Evolutionary conservation across 2,797 vertebrate species (phyloP).

Genomic region (Pseudochirops corinnae): DNA sequence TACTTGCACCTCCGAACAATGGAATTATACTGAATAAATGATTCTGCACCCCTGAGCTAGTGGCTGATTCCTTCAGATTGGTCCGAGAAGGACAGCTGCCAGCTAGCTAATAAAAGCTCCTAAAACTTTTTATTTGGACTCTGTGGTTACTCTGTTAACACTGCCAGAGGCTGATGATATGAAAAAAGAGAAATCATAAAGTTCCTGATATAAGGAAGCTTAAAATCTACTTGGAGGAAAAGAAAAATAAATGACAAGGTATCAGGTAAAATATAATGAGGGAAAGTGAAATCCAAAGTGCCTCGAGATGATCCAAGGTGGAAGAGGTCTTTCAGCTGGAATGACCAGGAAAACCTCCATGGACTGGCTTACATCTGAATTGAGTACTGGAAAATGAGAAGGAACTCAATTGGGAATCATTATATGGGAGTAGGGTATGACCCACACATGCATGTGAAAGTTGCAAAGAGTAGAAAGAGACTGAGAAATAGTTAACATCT

Average conservation of each 20-base stretch:
- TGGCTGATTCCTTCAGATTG: too few relatives aligned
- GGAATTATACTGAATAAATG: too few relatives aligned
- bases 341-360: not conserved
- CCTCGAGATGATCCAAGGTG: not conserved
- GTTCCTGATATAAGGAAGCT: not conserved
- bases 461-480: not conserved
- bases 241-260: not conserved
- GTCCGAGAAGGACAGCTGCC: too few relatives aligned
- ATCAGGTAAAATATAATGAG: not conserved
- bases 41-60: too few relatives aligned
- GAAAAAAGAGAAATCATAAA: not conserved
- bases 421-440: not conserved
- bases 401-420: not conserved
- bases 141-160: too few relatives aligned
- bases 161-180: not conserved
- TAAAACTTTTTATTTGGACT: too few relatives aligned
- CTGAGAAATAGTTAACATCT: not conserved
- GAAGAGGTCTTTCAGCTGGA: not conserved
- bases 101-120: too few relatives aligned
- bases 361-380: not conserved
- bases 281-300: not conserved
- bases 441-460: not conserved
- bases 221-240: not conserved
- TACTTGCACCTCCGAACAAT: too few relatives aligned
- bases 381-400: not conserved